Percentiles rank a stretch among this genome's conserved stretches.
phyloP scores from a whole-genome alignment of 2,113 vertebrate species.

The Tupaia tana region DNA sequence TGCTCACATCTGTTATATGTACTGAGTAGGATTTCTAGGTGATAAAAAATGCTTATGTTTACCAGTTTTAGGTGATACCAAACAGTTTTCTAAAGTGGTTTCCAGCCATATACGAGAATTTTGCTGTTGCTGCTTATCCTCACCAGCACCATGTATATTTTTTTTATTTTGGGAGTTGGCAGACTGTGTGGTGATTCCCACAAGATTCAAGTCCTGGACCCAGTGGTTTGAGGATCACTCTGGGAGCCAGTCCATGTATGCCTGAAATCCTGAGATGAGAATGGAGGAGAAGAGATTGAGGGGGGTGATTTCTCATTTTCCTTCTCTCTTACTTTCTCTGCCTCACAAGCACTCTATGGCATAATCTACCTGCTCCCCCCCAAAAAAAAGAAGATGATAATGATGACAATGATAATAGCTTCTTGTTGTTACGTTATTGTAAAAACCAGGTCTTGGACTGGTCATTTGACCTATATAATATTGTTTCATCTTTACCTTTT shows the following conservation, averaged over 20 bases:
- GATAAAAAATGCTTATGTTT: background rate
- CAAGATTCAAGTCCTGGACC: too few species aligned
- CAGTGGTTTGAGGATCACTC: too few species aligned
- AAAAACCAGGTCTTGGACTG: background rate
- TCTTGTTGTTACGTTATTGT: background rate
- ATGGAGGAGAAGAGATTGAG: too few species aligned
- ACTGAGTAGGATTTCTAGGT: background rate
- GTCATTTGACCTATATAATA: background rate
- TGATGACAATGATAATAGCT: background rate
- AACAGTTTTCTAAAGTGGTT: background rate
- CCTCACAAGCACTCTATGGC: too few species aligned
- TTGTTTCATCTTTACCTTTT: background rate
- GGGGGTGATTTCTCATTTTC: too few species aligned
- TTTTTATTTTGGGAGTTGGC: too few species aligned
- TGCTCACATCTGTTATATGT: background rate
- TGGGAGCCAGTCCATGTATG: too few species aligned
- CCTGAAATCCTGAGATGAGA: too few species aligned
- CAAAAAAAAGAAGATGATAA: background rate
- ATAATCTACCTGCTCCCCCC: too few species aligned
- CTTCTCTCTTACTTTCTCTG: too few species aligned
- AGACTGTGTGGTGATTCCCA: too few species aligned
- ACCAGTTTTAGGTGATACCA: background rate
- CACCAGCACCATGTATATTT: background rate
- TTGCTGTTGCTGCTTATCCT: background rate
- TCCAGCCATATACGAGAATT: background rate